These are phyloP conservation scores for Agrochola circellaris DNA, from an alignment of 2,888 invertebrate species.

Conservation along the genomic window DNA sequence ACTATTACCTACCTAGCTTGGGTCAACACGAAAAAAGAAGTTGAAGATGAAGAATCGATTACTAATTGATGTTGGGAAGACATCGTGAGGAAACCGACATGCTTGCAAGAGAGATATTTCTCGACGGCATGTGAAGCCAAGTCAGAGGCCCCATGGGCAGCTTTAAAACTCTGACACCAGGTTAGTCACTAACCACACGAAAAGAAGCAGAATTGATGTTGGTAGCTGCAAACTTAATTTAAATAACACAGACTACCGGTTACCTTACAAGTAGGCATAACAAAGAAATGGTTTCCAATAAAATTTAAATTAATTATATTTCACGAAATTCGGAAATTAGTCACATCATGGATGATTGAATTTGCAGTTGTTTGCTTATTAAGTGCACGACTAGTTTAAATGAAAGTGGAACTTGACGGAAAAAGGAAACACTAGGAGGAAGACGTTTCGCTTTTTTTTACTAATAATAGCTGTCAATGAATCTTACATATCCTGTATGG, in stretches of 20 bases:
- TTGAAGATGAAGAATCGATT: neutral
- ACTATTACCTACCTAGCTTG: too few species aligned
- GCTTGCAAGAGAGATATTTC: too few species aligned
- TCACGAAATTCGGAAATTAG: conserved; percentile 48
- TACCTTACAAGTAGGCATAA: conserved; percentile 9
- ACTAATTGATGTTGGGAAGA: too few species aligned
- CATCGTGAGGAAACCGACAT: too few species aligned
- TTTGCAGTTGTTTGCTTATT: conserved; percentile 47
- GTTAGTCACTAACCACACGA: too few species aligned
- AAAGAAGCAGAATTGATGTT: neutral
- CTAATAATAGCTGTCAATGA: conserved; percentile 5
- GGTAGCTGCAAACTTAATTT: neutral
- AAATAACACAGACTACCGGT: neutral
- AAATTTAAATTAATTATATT: conserved; percentile 9
- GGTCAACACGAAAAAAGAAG: too few species aligned
- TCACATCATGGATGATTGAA: conserved; percentile 48
- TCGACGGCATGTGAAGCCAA: too few species aligned
- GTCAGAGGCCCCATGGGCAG: too few species aligned
- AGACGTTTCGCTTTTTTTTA: conserved; percentile 42
- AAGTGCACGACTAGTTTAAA: conserved; percentile 50
- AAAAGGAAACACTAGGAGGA: conserved; percentile 40
- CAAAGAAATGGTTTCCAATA: conserved; percentile 20
- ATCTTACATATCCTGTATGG: neutral
- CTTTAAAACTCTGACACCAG: too few species aligned
- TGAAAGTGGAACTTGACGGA: conserved; percentile 52